phyloP scores from a whole-genome alignment of 2,113 vertebrate species.

The Pyxicephalus adspersus region DNA sequence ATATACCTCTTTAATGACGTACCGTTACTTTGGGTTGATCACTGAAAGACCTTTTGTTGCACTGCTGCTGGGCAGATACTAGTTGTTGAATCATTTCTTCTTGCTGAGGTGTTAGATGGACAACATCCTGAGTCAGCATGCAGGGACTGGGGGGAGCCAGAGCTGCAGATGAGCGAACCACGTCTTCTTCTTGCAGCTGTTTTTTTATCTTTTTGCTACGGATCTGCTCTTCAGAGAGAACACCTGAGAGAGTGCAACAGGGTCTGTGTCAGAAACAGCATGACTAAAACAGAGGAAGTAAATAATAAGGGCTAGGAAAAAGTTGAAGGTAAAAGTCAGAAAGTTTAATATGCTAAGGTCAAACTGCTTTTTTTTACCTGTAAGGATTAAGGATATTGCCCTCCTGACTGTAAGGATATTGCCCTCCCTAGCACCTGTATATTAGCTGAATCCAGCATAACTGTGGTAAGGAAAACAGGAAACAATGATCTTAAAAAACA shows the following conservation, averaged over 20 bases:
- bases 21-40: conserved; percentile 78
- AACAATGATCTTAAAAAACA: no score
- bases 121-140: conserved; percentile 44
- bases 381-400: no score
- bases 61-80: conserved; percentile 72
- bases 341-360: background rate
- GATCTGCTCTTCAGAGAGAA: conserved; percentile 74
- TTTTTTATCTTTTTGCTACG: conserved; percentile 70
- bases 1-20: background rate
- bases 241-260: conserved; percentile 57
- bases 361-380: no score
- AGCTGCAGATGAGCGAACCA: conserved; percentile 45
- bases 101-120: conserved; percentile 67
- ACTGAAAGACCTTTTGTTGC: conserved; percentile 74
- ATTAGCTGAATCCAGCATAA: no score
- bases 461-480: no score
- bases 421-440: no score
- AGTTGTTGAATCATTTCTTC: conserved; percentile 73
- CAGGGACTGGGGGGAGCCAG: conserved; percentile 54
- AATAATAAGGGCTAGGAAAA: background rate
- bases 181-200: conserved; percentile 61
- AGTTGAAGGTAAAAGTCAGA: background rate
- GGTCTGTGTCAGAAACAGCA: background rate
- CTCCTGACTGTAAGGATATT: no score
- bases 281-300: background rate